Evolutionary conservation across 2,113 vertebrate species (phyloP).

Genomic region (Triplophysa siluroides): DNA sequence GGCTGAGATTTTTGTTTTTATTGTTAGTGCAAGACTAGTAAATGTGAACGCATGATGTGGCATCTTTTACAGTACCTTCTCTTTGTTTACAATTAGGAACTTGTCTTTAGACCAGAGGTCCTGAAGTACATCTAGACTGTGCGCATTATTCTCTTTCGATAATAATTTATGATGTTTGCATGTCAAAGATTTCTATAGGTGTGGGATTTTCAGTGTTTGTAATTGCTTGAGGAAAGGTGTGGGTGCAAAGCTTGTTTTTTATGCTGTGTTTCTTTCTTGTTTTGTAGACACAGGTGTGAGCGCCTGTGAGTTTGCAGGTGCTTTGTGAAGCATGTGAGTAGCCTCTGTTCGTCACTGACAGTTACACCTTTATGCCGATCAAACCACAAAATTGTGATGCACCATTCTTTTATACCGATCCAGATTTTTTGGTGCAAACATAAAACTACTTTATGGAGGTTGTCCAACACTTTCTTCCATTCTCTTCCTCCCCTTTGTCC

Average conservation of each 20-base stretch:
- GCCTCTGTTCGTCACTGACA: conserved; percentile 62
- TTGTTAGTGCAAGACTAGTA: not conserved
- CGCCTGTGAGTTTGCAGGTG: conserved; percentile 54
- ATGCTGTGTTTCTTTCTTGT: conserved; percentile 31
- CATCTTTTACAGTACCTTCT: not conserved
- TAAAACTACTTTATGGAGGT: conserved; percentile 67
- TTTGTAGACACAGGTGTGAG: conserved; percentile 51
- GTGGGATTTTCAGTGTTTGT: conserved; percentile 38
- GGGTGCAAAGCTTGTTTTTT: conserved; percentile 40
- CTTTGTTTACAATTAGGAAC: not conserved
- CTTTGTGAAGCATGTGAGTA: conserved; percentile 43
- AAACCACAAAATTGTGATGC: conserved; percentile 67
- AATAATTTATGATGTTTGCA: conserved; percentile 27
- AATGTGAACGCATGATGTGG: not conserved
- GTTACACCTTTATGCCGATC: conserved; percentile 64
- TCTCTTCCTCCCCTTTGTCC: conserved; percentile 49
- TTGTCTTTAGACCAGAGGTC: conserved; percentile 13
- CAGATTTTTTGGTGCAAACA: conserved; percentile 36
- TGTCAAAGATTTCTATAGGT: conserved; percentile 37
- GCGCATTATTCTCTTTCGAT: conserved; percentile 20
- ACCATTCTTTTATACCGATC: conserved; percentile 69
- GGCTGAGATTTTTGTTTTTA: not conserved
- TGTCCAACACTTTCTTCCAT: conserved; percentile 55
- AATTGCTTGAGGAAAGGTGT: conserved; percentile 37
- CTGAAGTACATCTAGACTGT: conserved; percentile 10